Conservation (phyloP, 2,888 invertebrate genomes). For the Hymenopus coronatus region DNA sequence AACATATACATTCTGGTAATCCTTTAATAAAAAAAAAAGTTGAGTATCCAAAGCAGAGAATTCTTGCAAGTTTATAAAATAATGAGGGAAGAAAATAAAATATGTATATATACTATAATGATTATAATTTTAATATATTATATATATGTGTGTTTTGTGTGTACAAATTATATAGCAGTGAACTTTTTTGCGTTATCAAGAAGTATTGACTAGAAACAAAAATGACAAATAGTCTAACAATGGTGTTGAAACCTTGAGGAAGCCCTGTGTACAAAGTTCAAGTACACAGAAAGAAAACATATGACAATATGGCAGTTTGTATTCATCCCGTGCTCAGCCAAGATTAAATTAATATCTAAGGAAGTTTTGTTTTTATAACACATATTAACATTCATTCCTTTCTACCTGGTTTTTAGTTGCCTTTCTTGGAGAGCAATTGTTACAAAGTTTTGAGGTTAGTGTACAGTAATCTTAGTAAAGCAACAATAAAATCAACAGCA, state of each 20-base stretch:
- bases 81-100: not conserved
- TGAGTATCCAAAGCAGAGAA: not conserved
- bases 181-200: not conserved
- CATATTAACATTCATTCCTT: slow-evolving; percentile 23
- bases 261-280: not conserved
- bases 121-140: not conserved
- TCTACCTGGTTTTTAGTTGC: slow-evolving; percentile 30
- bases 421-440: not conserved
- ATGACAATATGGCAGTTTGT: not conserved
- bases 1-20: not conserved
- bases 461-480: slow-evolving; percentile 6
- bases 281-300: slow-evolving; percentile 8
- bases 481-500: slow-evolving; percentile 13
- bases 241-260: not conserved
- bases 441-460: slow-evolving; percentile 11
- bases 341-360: not conserved
- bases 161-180: not conserved
- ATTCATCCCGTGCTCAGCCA: not conserved
- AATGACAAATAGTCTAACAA: not conserved
- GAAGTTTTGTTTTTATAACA: not conserved
- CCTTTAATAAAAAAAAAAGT: not conserved
- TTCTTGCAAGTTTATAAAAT: not conserved
- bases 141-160: not conserved
- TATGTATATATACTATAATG: not conserved
- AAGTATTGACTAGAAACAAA: not conserved